Conservation (phyloP, 2,888 invertebrate genomes). For the Platerodrilus igneus region DNA sequence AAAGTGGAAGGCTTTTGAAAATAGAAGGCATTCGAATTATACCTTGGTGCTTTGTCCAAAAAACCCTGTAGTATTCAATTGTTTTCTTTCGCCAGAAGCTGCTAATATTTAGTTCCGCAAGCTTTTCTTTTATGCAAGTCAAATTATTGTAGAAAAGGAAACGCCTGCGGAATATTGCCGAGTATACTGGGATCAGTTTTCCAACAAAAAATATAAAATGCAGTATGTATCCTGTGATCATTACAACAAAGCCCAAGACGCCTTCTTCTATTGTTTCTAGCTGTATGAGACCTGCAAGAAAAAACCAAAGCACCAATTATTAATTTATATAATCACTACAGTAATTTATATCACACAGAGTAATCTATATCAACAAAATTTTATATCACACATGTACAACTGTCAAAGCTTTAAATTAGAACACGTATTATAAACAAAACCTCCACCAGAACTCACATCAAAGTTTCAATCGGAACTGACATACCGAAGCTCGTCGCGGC, state of each 20-base stretch:
- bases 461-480: too few relatives aligned
- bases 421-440: too few relatives aligned
- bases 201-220: slow-evolving; percentile 26
- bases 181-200: slow-evolving; percentile 22
- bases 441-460: too few relatives aligned
- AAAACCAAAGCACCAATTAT: background rate
- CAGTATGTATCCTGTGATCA: slow-evolving; percentile 23
- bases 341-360: too few relatives aligned
- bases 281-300: slow-evolving; percentile 16
- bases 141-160: slow-evolving; percentile 20
- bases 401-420: too few relatives aligned
- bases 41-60: slow-evolving; percentile 53
- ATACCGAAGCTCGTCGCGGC: too few relatives aligned
- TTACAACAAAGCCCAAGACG: slow-evolving; percentile 15
- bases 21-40: slow-evolving; percentile 49
- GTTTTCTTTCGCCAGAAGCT: slow-evolving; percentile 16
- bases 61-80: slow-evolving; percentile 48
- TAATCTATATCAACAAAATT: background rate
- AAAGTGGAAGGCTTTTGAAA: slow-evolving; percentile 47
- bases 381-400: too few relatives aligned
- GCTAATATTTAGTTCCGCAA: slow-evolving; percentile 21
- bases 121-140: slow-evolving; percentile 15
- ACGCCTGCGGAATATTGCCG: slow-evolving; percentile 21
- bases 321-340: too few relatives aligned
- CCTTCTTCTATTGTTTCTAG: slow-evolving; percentile 13